Evolutionary conservation across 1,140 invertebrate species (phyloP).

Genomic region (Drosophila nebulosa): DNA sequence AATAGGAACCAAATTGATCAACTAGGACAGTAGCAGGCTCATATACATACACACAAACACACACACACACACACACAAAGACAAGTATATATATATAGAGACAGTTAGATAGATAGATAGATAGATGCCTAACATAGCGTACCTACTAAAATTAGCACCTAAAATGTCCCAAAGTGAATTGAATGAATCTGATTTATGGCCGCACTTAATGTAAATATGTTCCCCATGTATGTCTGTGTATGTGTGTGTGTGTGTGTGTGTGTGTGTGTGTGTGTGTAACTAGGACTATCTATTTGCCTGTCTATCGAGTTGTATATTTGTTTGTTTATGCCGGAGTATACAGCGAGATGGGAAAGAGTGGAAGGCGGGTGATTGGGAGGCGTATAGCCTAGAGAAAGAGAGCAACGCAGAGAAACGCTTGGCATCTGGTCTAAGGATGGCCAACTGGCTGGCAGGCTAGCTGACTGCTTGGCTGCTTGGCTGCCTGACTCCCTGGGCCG

Average conservation of each 20-base stretch:
- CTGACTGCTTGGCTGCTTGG: background rate
- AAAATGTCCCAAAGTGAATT: conserved; percentile 67
- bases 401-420: background rate
- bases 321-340: conserved; percentile 56
- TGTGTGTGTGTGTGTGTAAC: background rate
- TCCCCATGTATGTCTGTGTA: conserved; percentile 19
- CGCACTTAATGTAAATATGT: conserved; percentile 74
- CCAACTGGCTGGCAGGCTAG: background rate
- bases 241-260: conserved; percentile 1
- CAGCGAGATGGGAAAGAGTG: background rate
- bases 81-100: background rate
- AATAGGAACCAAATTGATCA: background rate
- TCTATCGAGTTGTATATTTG: conserved; percentile 31
- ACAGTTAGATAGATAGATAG: background rate
- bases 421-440: background rate
- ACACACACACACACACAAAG: background rate
- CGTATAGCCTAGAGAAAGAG: too few species aligned
- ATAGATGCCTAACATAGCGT: background rate
- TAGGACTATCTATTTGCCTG: conserved; percentile 27
- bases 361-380: background rate
- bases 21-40: background rate
- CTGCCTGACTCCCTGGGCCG: background rate
- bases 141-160: conserved; percentile 58
- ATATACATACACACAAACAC: background rate
- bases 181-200: conserved; percentile 74